These are phyloP conservation scores for Chlorodrepanis virens DNA, from an alignment of 2,113 vertebrate genomes.

Conservation along the genomic window DNA sequence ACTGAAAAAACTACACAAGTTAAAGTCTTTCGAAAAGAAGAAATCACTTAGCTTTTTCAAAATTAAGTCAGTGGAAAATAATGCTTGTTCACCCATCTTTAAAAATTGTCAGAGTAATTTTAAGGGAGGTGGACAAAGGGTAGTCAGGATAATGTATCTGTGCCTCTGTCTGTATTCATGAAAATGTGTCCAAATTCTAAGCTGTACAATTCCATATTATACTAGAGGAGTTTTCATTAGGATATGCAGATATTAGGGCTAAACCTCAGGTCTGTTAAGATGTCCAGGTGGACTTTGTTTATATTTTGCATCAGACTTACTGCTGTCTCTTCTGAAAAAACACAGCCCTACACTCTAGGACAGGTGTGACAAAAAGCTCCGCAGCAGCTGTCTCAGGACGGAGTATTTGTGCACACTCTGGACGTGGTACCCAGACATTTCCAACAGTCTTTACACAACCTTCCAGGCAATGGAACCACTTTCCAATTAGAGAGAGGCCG, in stretches of 20 bases:
- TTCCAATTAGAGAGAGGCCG: neutral
- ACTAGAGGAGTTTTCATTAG: neutral
- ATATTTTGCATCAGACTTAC: neutral
- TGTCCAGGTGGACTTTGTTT: neutral
- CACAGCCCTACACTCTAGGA: neutral
- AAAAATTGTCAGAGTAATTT: neutral
- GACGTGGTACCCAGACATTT: neutral
- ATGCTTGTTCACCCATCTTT: neutral
- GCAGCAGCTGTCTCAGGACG: neutral
- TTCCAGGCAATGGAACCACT: neutral
- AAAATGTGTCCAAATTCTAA: neutral
- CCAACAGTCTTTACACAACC: neutral
- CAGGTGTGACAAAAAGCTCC: neutral
- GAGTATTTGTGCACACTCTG: neutral
- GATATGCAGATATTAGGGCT: neutral
- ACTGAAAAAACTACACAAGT: neutral
- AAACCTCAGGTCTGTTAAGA: neutral
- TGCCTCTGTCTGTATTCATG: neutral
- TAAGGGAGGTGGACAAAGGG: neutral
- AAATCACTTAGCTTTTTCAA: neutral
- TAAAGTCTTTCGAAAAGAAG: neutral
- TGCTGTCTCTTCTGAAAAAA: neutral
- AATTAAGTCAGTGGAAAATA: neutral
- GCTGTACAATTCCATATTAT: neutral
- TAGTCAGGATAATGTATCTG: neutral